phyloP scores from a whole-genome alignment of 2,113 vertebrate genomes.

The Cyrtonyx montezumae region DNA sequence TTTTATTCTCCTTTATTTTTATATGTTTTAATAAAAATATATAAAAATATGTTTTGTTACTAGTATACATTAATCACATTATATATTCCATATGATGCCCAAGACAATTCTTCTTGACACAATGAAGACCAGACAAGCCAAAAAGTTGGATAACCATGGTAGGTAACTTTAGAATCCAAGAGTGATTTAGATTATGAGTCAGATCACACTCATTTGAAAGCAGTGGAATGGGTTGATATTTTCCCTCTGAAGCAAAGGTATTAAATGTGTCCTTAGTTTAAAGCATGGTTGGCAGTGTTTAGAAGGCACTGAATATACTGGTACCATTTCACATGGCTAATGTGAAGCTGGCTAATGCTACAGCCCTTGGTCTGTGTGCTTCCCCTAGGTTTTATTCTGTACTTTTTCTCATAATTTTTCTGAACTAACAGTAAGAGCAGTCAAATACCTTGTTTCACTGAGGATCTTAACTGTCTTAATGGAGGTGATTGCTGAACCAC shows the following conservation, averaged over 20 bases:
- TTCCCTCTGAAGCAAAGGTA: not conserved
- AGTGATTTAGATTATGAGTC: not conserved
- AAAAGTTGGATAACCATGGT: no score
- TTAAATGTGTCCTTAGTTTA: not conserved
- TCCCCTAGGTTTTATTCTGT: not conserved
- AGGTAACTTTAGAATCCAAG: not conserved
- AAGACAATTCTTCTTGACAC: no score
- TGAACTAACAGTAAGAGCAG: not conserved
- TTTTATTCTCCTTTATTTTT: no score
- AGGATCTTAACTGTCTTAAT: not conserved
- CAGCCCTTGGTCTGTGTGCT: not conserved
- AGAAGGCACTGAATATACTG: not conserved
- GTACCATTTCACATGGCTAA: not conserved
- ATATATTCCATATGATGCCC: no score
- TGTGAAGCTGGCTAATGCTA: not conserved
- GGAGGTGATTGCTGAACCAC: no score
- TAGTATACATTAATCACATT: no score
- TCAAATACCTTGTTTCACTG: not conserved
- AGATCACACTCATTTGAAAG: not conserved
- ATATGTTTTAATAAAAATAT: no score
- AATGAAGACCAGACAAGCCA: no score
- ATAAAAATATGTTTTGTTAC: no score
- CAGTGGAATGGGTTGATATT: not conserved
- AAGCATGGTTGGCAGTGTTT: not conserved
- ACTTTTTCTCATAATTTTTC: not conserved